These are phyloP conservation scores for Elephantulus edwardii DNA, from an alignment of 2,113 vertebrate genomes.

Conservation along the genomic window DNA sequence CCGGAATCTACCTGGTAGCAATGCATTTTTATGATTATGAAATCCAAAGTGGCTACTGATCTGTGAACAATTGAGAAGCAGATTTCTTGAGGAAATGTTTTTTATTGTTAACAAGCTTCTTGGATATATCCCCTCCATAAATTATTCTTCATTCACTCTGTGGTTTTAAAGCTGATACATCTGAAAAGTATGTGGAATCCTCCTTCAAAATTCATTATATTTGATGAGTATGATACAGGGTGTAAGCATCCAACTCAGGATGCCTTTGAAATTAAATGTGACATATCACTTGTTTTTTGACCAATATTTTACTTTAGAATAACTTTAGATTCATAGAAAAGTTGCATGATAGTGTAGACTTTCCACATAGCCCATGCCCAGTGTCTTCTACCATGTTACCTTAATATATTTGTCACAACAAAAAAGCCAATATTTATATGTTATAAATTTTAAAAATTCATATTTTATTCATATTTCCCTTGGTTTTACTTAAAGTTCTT, in stretches of 20 bases:
- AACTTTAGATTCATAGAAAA: slow-evolving; percentile 5
- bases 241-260: slow-evolving; percentile 1
- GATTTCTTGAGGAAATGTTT: slow-evolving; percentile 59
- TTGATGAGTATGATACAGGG: slow-evolving; percentile 31
- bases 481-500: background rate
- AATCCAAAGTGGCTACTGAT: slow-evolving; percentile 45
- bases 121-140: slow-evolving; percentile 18
- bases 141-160: background rate
- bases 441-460: slow-evolving; percentile 7
- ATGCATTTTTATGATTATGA: slow-evolving; percentile 27
- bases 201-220: slow-evolving; percentile 68
- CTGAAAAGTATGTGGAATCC: slow-evolving; percentile 42
- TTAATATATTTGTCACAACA: background rate
- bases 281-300: slow-evolving; percentile 47
- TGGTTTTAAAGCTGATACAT: slow-evolving; percentile 39
- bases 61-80: slow-evolving; percentile 8
- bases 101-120: slow-evolving; percentile 32
- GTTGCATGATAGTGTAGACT: background rate
- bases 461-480: slow-evolving; percentile 10
- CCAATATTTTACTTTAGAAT: slow-evolving; percentile 30
- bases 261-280: slow-evolving; percentile 62
- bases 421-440: background rate
- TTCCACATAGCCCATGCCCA: background rate
- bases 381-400: background rate
- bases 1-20: background rate